Evolutionary conservation across 2,113 vertebrate genomes (phyloP), one percentile per base, ranked within the genome.

Genomic region (Pitta sordida): DNA sequence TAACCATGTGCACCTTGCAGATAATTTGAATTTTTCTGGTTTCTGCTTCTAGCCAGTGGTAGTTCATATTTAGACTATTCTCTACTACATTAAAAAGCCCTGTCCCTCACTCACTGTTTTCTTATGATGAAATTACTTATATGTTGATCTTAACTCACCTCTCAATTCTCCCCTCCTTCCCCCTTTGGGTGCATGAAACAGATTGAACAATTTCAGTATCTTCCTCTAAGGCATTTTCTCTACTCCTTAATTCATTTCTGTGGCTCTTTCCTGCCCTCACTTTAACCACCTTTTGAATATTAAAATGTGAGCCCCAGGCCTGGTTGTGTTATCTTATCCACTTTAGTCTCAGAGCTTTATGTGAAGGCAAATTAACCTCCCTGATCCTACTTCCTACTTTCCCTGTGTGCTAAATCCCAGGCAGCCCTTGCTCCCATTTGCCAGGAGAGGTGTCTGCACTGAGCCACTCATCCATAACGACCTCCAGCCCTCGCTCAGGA

Each of bases 201-300:
- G 64, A 96, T 96, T 13, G 88, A 96, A 94, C 76, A 74, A 91
- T 94, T 95, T 88, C 94, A 78, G 64, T 70, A 59, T 65, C 83
- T 93, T 1, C 46, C 95, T 95, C 58, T 73, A 92, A 96, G 92
- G 91, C 83, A 85, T 91, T 76, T 91, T 85, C 91, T 95, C 70
- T 92, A 48, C 88, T 93, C 56, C 73, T 88, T 95, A 90, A 95
- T 94, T 96, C 88, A 93, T 83, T 92, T 96, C 70, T 96, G 95
- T 82, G 95, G 86, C 93, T 96, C 94, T 85, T 93, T 82, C 74
- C 62, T 94, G 81, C 86, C 84, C 89, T 93, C 81, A 55, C 41
- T 90, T 94, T 91, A 95, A 94, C 95, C 86, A 92, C 89, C 94
- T 96, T 92, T 90, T 96, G 93, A 96, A 96, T 96, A 96, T 94